A percentile compares a stretch with the other conserved stretches of the same genome.
These are phyloP conservation scores for Stenchaetothrips biformis DNA, from an alignment of 2,888 invertebrate genomes.

Conservation along the genomic window DNA sequence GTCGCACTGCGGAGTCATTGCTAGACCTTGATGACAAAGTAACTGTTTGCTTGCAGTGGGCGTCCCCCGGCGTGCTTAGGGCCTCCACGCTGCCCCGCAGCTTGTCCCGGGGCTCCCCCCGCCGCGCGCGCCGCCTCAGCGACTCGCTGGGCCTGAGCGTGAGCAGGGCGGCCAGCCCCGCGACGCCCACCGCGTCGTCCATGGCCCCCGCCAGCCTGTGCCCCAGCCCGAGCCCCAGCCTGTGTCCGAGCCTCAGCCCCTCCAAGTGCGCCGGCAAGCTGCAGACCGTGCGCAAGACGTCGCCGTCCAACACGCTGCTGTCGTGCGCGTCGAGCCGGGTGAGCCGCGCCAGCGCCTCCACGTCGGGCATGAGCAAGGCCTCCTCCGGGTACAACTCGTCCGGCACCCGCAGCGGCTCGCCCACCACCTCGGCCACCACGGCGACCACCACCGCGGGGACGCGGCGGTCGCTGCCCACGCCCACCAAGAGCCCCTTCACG, in stretches of 20 bases:
- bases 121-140: conserved; percentile 32
- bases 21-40: too few species aligned
- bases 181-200: conserved; percentile 29
- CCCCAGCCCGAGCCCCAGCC: conserved; percentile 32
- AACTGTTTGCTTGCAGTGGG: background rate
- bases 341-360: conserved; percentile 34
- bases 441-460: conserved; percentile 31
- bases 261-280: conserved; percentile 33
- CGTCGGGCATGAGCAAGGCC: conserved; percentile 37
- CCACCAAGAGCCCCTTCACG: background rate
- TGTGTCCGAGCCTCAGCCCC: conserved; percentile 34
- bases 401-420: conserved; percentile 28
- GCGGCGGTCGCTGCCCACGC: conserved; percentile 26
- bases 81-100: conserved; percentile 33
- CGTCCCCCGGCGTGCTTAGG: background rate
- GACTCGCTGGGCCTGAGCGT: conserved; percentile 4
- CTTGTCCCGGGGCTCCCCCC: conserved; percentile 35
- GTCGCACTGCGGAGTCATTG: too few species aligned
- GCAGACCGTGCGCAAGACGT: conserved; percentile 34
- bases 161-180: conserved; percentile 6
- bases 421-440: conserved; percentile 27
- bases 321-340: conserved; percentile 31
- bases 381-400: conserved; percentile 46
- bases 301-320: conserved; percentile 30
- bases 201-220: conserved; percentile 33